Conservation (phyloP, 1,140 invertebrate genomes). For the Drosophila baimaii region DNA sequence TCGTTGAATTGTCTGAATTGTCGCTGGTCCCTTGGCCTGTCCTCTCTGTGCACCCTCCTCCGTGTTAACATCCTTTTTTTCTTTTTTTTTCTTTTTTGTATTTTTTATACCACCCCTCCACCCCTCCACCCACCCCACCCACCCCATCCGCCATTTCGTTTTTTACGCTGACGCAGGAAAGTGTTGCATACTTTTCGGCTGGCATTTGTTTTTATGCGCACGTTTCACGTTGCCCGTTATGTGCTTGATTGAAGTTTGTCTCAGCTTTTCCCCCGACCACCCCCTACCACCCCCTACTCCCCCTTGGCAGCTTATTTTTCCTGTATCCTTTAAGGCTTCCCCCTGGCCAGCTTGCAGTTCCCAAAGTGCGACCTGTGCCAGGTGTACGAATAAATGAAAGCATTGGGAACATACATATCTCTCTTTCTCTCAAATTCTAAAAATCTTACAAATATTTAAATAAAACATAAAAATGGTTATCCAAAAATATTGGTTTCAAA, state of each 20-base stretch:
- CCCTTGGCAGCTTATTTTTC: background rate
- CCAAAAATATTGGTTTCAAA: background rate
- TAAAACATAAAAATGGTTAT: too few species aligned
- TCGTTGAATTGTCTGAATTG: conserved; percentile 42
- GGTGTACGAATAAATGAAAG: background rate
- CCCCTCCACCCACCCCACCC: too few species aligned
- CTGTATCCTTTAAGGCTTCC: conserved; percentile 33
- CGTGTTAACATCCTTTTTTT: conserved; percentile 10
- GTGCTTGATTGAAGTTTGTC: conserved; percentile 62
- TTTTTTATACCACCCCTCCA: background rate
- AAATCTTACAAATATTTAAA: background rate
- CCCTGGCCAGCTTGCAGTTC: background rate
- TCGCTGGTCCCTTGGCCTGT: conserved; percentile 38
- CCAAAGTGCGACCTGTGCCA: background rate
- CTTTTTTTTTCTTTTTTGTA: background rate
- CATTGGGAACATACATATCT: background rate
- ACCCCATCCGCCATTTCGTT: conserved; percentile 14
- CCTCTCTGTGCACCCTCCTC: conserved; percentile 1
- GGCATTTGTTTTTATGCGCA: conserved; percentile 73
- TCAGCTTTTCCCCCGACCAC: conserved; percentile 7
- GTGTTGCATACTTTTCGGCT: conserved; percentile 75
- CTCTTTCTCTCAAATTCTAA: background rate
- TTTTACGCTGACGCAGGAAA: conserved; percentile 67
- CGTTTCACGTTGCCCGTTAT: conserved; percentile 53
- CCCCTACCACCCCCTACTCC: background rate